These are phyloP conservation scores for Cephalopterus ornatus DNA, from an alignment of 2,113 vertebrate species.

Conservation along the genomic window DNA sequence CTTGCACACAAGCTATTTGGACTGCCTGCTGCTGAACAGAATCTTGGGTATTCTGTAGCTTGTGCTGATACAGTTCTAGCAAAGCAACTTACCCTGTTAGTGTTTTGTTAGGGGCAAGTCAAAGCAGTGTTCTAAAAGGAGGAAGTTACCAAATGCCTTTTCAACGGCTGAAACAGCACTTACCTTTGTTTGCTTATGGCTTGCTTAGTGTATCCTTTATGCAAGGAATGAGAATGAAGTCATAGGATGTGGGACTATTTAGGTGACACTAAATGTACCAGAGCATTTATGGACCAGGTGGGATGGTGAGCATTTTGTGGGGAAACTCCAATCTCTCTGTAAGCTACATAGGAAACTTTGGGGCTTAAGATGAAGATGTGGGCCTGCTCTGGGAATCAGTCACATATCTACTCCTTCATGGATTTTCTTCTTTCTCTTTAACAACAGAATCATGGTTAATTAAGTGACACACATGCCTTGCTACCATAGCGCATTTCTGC, in stretches of 20 bases:
- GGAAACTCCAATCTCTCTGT: neutral
- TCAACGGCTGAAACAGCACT: neutral
- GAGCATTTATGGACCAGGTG: neutral
- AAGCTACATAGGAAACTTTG: rapidly evolving
- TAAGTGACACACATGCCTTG: neutral
- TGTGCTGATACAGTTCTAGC: neutral
- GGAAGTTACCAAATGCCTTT: neutral
- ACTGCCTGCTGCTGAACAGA: neutral
- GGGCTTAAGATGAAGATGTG: neutral
- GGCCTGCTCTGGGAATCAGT: neutral
- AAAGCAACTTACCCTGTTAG: neutral
- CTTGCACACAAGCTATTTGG: neutral
- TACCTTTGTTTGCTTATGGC: neutral
- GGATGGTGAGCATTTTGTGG: neutral
- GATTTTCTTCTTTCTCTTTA: neutral
- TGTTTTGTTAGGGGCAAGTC: neutral
- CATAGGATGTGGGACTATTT: neutral
- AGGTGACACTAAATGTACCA: neutral
- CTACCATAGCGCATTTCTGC: neutral
- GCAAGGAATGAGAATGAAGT: neutral
- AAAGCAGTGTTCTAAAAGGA: neutral
- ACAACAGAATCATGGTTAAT: neutral
- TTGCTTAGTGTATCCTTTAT: neutral
- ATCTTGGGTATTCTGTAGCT: neutral
- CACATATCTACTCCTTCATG: neutral